Conservation (phyloP, 2,797 vertebrate species). For the Acomys russatus region DNA sequence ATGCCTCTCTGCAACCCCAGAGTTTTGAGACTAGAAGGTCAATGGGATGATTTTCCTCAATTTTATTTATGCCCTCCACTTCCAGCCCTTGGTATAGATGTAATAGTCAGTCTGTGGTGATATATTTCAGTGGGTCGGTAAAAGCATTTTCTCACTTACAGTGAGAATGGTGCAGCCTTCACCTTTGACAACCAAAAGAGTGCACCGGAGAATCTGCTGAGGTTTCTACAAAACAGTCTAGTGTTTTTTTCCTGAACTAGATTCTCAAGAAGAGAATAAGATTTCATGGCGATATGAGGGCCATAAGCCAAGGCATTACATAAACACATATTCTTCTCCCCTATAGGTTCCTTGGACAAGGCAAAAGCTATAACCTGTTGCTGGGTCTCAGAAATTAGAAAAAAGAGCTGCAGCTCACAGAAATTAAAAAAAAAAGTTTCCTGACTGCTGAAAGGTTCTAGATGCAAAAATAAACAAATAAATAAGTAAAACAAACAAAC, state of each 20-base stretch:
- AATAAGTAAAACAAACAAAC: too few species aligned
- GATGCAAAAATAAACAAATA: background rate
- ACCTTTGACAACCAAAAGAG: background rate
- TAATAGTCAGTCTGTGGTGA: constrained; percentile 3
- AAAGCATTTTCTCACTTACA: constrained; percentile 27
- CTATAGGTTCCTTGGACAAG: constrained; percentile 56
- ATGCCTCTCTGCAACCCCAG: background rate
- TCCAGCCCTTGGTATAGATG: background rate
- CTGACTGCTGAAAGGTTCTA: constrained; percentile 37
- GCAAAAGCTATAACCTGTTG: constrained; percentile 24
- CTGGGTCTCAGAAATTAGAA: background rate
- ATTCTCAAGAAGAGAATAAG: constrained; percentile 18
- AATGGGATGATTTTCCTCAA: constrained; percentile 11
- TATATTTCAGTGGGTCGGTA: background rate
- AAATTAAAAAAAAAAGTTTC: constrained; percentile 33
- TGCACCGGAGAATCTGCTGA: background rate
- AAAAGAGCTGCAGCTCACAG: constrained; percentile 49
- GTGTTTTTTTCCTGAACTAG: constrained; percentile 17
- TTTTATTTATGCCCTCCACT: constrained; percentile 7
- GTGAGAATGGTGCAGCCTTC: background rate
- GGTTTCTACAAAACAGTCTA: background rate
- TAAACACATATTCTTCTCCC: constrained; percentile 64
- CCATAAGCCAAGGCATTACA: constrained; percentile 51
- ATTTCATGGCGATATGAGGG: constrained; percentile 68
- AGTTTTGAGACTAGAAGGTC: constrained; percentile 11